Percentiles rank a stretch among this genome's conserved stretches.
Conservation (phyloP, 2,888 invertebrate species). For the Deilephila porcellus region DNA sequence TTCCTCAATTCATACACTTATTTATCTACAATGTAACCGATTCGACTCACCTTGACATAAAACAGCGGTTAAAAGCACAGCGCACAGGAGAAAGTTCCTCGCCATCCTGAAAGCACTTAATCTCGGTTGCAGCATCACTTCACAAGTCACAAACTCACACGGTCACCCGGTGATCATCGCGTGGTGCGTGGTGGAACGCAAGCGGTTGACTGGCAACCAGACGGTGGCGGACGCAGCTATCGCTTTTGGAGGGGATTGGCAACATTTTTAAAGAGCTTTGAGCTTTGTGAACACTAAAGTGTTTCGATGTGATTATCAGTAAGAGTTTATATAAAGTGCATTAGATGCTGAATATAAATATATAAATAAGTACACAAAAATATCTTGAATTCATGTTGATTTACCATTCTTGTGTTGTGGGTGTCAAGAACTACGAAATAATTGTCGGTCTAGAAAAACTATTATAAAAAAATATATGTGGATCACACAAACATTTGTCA, state of each 20-base stretch:
- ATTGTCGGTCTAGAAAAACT: no score
- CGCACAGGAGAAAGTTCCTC: constrained; percentile 56
- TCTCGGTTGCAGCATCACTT: constrained; percentile 76
- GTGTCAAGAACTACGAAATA: no score
- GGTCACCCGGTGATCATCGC: constrained; percentile 16
- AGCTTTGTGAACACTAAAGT: no score
- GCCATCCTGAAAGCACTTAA: constrained; percentile 61
- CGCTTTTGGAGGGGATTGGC: constrained; percentile 45
- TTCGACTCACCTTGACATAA: constrained; percentile 76
- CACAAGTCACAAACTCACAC: constrained; percentile 17
- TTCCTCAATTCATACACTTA: neutral
- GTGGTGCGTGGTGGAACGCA: constrained; percentile 55
- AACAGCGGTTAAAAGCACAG: constrained; percentile 58
- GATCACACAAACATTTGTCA: no score
- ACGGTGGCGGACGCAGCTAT: constrained; percentile 53
- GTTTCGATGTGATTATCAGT: no score
- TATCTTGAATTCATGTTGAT: no score
- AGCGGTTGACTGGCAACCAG: constrained; percentile 63
- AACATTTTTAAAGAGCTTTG: constrained; percentile 43
- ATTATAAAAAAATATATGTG: no score
- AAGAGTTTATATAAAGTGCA: no score
- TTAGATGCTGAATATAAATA: no score
- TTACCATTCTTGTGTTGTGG: no score
- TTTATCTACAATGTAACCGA: neutral
- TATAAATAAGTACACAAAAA: no score